phyloP scores from a whole-genome alignment of 2,888 invertebrate genomes.

The Aphidoletes aphidimyza region DNA sequence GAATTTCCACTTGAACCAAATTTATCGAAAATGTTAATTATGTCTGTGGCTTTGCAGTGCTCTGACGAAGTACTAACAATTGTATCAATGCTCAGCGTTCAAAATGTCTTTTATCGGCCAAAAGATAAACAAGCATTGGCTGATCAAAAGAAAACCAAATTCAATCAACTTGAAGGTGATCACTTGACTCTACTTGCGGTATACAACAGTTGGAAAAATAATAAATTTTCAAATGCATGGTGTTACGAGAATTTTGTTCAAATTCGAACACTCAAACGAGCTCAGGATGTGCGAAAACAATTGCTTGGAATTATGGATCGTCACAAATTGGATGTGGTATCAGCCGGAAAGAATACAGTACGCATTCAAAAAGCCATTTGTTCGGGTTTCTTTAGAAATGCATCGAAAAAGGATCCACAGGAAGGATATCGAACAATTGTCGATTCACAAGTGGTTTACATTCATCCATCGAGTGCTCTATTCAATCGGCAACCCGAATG shows the following conservation, averaged over 20 bases:
- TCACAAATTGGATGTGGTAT: constrained; percentile 95
- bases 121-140: constrained; percentile 97
- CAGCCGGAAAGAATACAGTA: constrained; percentile 94
- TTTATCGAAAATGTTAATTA: constrained; percentile 97
- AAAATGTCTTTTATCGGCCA: constrained; percentile 96
- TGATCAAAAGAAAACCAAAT: constrained; percentile 99
- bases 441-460: constrained; percentile 97
- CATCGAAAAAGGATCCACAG: constrained; percentile 99
- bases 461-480: constrained; percentile 97
- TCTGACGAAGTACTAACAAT: constrained; percentile 98
- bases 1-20: constrained; percentile 99
- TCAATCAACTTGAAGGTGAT: constrained; percentile 98
- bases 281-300: constrained; percentile 98
- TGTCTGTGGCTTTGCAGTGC: constrained; percentile 97
- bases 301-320: constrained; percentile 97
- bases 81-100: constrained; percentile 98
- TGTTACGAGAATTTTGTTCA: constrained; percentile 99
- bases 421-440: constrained; percentile 97
- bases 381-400: constrained; percentile 98
- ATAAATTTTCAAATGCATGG: constrained; percentile 99
- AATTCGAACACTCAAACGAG: constrained; percentile 93
- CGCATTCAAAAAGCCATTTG: constrained; percentile 98
- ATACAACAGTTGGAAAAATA: constrained; percentile 99
- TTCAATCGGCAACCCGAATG: constrained; percentile 99
- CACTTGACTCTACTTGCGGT: constrained; percentile 97